Evolutionary conservation across 2,888 invertebrate genomes (phyloP).

Genomic region (Metalampra italica): DNA sequence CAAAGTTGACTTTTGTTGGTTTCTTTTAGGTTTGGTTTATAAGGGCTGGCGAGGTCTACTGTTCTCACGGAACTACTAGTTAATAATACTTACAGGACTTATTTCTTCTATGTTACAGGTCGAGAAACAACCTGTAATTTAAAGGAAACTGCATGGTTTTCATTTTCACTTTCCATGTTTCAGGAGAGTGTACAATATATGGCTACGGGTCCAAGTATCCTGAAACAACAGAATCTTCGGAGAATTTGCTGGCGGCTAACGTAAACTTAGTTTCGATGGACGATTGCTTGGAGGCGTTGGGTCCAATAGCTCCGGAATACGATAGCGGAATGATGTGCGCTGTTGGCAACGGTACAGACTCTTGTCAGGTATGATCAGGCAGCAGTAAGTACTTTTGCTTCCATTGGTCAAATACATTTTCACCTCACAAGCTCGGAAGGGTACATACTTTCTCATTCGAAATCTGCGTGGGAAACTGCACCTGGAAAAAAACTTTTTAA

Average conservation of each 20-base stretch:
- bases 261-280: constrained; percentile 55
- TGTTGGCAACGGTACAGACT: constrained; percentile 53
- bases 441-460: too few relatives aligned
- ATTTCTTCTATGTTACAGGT: too few relatives aligned
- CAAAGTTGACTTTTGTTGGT: too few relatives aligned
- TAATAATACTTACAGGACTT: too few relatives aligned
- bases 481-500: too few relatives aligned
- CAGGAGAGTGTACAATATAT: constrained; percentile 59
- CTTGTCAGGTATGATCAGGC: constrained; percentile 55
- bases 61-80: too few relatives aligned
- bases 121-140: too few relatives aligned
- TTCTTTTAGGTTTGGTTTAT: too few relatives aligned
- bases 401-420: too few relatives aligned
- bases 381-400: background rate
- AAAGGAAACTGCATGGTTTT: background rate
- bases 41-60: too few relatives aligned
- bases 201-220: constrained; percentile 55
- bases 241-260: constrained; percentile 40
- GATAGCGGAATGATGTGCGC: constrained; percentile 67
- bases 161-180: constrained; percentile 20
- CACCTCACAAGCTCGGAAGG: too few relatives aligned
- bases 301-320: constrained; percentile 46
- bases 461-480: too few relatives aligned
- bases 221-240: constrained; percentile 31
- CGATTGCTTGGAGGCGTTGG: constrained; percentile 46